Percentiles rank a stretch among this genome's conserved stretches.
These are phyloP conservation scores for Arbacia lixula DNA, from an alignment of 53 echinoderm and acorn worm species.

Conservation along the genomic window DNA sequence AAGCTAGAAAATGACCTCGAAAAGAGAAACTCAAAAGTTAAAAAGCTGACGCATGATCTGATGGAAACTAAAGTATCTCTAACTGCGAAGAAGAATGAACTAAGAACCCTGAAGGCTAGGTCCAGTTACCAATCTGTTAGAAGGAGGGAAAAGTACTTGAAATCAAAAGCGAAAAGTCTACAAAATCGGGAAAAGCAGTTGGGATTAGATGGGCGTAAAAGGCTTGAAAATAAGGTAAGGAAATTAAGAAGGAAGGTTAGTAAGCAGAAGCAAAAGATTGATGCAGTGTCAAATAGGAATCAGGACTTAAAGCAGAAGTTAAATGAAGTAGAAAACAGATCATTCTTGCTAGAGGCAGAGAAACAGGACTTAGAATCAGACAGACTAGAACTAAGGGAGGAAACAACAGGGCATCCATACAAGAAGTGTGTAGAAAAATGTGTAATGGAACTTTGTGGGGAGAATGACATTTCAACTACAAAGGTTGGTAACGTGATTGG, in stretches of 20 bases:
- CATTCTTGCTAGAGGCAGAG: background rate
- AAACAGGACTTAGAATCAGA: conserved; percentile 3
- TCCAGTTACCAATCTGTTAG: no score
- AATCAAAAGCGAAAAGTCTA: no score
- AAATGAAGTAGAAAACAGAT: background rate
- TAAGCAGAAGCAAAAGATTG: background rate
- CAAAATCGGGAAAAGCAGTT: no score
- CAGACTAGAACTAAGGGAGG: conserved; percentile 8
- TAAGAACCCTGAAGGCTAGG: no score
- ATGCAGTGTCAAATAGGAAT: conserved; percentile 1
- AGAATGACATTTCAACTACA: conserved; percentile 14
- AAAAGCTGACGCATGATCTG: no score
- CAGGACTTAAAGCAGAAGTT: conserved; percentile 23
- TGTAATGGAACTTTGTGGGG: conserved; percentile 28
- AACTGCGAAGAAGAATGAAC: no score
- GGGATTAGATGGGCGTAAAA: background rate
- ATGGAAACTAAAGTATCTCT: no score
- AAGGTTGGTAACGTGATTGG: conserved; percentile 33
- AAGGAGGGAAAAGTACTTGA: no score
- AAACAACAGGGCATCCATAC: conserved; percentile 28
- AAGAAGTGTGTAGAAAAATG: conserved; percentile 20
- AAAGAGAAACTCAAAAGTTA: no score
- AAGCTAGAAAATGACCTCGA: no score
- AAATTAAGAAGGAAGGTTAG: conserved; percentile 30
- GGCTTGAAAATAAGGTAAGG: conserved; percentile 12